Percentiles rank a stretch among this genome's conserved stretches.
These are phyloP conservation scores for Tachyglossus aculeatus DNA, from an alignment of 2,797 vertebrate genomes.

Conservation along the genomic window DNA sequence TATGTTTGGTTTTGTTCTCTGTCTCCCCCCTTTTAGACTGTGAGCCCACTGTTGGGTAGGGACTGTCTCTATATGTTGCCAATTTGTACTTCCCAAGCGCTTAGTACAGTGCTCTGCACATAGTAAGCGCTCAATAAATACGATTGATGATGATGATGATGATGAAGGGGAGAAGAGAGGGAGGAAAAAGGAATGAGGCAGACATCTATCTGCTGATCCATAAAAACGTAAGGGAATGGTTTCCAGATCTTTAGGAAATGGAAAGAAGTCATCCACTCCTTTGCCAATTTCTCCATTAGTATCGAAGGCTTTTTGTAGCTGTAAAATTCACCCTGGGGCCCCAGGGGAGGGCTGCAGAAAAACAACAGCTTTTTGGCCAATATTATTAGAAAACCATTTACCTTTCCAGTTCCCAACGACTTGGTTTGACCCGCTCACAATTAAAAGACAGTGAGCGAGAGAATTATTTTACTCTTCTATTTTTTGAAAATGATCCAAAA, in stretches of 20 bases:
- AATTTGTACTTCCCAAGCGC: no score
- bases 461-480: neutral
- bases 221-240: constrained; percentile 28
- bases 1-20: no score
- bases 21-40: no score
- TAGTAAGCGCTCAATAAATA: no score
- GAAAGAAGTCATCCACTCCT: constrained; percentile 25
- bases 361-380: constrained; percentile 54
- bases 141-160: no score
- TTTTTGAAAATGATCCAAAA: neutral
- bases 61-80: no score
- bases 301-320: constrained; percentile 33
- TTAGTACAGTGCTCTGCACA: no score
- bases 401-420: constrained; percentile 31
- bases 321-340: constrained; percentile 44
- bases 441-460: neutral
- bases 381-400: constrained; percentile 50
- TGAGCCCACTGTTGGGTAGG: no score
- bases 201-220: constrained; percentile 42
- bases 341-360: constrained; percentile 40
- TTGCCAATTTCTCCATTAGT: constrained; percentile 63
- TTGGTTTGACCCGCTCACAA: constrained; percentile 8
- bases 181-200: neutral
- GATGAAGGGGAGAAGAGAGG: no score
- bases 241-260: constrained; percentile 45